Percentiles rank a stretch among this genome's conserved stretches.
Evolutionary conservation across 1,140 invertebrate species (phyloP).

Genomic region (Conopomorpha cramerella): DNA sequence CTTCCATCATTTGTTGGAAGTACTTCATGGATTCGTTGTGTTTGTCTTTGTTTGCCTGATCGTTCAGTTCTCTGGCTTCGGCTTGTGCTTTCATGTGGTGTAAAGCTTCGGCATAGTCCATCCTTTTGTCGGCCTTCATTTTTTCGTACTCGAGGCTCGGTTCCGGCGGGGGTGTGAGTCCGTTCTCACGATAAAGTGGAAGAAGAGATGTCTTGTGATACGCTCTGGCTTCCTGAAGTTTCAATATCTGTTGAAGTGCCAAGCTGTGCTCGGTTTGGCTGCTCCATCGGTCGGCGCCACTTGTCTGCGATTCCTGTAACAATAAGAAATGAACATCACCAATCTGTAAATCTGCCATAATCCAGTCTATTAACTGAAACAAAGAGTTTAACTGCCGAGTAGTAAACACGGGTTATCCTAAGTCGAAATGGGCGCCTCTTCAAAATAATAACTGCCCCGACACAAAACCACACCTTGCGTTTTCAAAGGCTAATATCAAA

Average conservation of each 20-base stretch:
- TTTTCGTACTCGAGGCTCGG: conserved; percentile 27
- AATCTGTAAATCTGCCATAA: too few relatives aligned
- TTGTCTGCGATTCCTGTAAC: conserved; percentile 52
- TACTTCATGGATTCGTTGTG: conserved; percentile 51
- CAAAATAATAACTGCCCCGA: conserved; percentile 40
- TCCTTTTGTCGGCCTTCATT: conserved; percentile 15
- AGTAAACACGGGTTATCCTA: conserved; percentile 37
- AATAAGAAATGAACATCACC: conserved; percentile 16
- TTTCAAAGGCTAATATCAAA: conserved; percentile 59
- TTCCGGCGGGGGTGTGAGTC: conserved; percentile 28
- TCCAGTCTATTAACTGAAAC: too few relatives aligned
- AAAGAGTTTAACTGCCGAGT: too few relatives aligned
- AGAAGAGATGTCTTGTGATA: conserved; percentile 48
- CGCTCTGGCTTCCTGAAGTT: conserved; percentile 49
- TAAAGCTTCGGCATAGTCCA: conserved; percentile 24
- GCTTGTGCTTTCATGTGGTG: conserved; percentile 49
- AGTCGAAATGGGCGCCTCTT: conserved; percentile 19
- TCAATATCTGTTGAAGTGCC: conserved; percentile 48
- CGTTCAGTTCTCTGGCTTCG: conserved; percentile 51
- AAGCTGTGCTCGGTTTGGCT: conserved; percentile 44
- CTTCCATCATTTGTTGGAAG: conserved; percentile 49
- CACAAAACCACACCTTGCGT: conserved; percentile 53
- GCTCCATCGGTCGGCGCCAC: conserved; percentile 43
- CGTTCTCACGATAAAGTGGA: conserved; percentile 51
- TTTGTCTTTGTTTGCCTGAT: conserved; percentile 34